phyloP scores from a whole-genome alignment of 2,888 invertebrate genomes.

The Dasypolia templi region DNA sequence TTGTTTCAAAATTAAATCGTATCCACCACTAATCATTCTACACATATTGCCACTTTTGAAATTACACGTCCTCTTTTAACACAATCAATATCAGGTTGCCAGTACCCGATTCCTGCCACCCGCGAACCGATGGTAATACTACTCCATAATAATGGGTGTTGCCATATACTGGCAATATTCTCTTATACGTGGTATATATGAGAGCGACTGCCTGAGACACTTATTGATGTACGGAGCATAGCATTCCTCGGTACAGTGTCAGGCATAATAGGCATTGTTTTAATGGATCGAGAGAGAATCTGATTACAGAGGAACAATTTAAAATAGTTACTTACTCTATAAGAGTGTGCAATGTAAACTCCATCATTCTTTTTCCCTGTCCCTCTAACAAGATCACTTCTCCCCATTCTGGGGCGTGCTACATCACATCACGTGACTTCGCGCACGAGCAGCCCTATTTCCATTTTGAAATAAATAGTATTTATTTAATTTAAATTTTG shows the following conservation, averaged over 20 bases:
- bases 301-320: too few relatives aligned
- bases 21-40: not conserved
- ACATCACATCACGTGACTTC: too few relatives aligned
- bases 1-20: not conserved
- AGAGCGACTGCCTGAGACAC: conserved; percentile 27
- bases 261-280: not conserved
- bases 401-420: too few relatives aligned
- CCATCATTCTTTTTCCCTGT: too few relatives aligned
- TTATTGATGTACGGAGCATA: conserved; percentile 28
- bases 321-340: too few relatives aligned
- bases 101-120: conserved; percentile 23
- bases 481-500: too few relatives aligned
- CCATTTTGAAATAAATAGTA: too few relatives aligned
- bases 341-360: too few relatives aligned
- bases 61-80: not conserved
- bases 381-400: too few relatives aligned
- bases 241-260: conserved; percentile 28
- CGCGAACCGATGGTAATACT: conserved; percentile 34
- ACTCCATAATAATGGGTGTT: conserved; percentile 30
- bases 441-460: too few relatives aligned
- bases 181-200: conserved; percentile 42
- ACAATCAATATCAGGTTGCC: conserved; percentile 20
- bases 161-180: conserved; percentile 17
- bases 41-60: not conserved
- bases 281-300: conserved; percentile 6